Conservation (phyloP, 2,888 invertebrate species). For the Furcula furcula region DNA sequence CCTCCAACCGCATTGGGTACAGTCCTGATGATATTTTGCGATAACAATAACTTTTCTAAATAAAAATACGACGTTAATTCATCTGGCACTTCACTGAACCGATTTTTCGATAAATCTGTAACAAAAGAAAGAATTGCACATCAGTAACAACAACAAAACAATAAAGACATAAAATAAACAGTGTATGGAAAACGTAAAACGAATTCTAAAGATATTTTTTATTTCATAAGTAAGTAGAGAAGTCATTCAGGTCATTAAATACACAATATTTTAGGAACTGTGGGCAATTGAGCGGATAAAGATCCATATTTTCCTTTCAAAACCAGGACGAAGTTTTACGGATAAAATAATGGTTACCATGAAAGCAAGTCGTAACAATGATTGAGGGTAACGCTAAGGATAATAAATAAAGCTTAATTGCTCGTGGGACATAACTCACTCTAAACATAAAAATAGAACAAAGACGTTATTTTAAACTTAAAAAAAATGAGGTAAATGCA, state of each 20-base stretch:
- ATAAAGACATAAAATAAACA: too few species aligned
- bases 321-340: constrained; percentile 32
- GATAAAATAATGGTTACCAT: constrained; percentile 37
- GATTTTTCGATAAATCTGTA: constrained; percentile 77
- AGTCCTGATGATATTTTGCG: constrained; percentile 94
- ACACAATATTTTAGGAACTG: too few species aligned
- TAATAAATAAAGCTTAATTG: constrained; percentile 27
- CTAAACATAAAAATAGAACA: constrained; percentile 17
- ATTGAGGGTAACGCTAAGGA: constrained; percentile 24
- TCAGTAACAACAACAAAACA: not conserved
- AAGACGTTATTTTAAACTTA: not conserved
- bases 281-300: too few species aligned
- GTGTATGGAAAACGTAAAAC: too few species aligned
- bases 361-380: constrained; percentile 38
- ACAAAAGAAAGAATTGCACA: constrained; percentile 41
- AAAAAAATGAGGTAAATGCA: too few species aligned
- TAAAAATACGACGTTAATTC: constrained; percentile 94
- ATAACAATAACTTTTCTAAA: constrained; percentile 93
- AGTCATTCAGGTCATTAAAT: too few species aligned
- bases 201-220: too few species aligned
- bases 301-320: constrained; percentile 12
- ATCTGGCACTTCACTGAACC: constrained; percentile 94
- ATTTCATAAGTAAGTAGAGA: too few species aligned
- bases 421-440: constrained; percentile 11
- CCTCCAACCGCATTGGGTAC: constrained; percentile 92